A percentile compares a stretch with the other conserved stretches of the same genome.
These are phyloP conservation scores for Andricus grossulariae DNA, from an alignment of 1,140 invertebrate genomes.

Conservation along the genomic window DNA sequence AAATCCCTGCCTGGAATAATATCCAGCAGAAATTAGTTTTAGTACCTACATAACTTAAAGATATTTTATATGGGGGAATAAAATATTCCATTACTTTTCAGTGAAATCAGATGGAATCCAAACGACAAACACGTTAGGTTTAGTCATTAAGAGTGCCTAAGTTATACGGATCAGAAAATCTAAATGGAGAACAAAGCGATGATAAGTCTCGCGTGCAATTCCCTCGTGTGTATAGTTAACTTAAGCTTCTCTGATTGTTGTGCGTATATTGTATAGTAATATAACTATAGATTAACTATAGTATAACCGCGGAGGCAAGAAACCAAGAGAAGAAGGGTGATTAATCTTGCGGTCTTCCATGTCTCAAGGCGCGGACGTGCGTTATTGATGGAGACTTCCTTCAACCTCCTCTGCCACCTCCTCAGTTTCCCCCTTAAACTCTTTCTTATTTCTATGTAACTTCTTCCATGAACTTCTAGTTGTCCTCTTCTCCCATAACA, in stretches of 20 bases:
- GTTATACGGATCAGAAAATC: background rate
- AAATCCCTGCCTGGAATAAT: background rate
- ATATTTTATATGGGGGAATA: too few relatives aligned
- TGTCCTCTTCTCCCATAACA: slow-evolving; percentile 40
- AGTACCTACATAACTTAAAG: background rate
- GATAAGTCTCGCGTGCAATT: slow-evolving; percentile 53
- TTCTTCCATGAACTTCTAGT: slow-evolving; percentile 27
- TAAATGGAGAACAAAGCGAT: slow-evolving; percentile 53
- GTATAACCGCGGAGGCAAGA: slow-evolving; percentile 58
- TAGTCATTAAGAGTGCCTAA: background rate
- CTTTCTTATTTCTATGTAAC: slow-evolving; percentile 36
- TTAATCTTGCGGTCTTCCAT: slow-evolving; percentile 76
- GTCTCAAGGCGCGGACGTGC: slow-evolving; percentile 74
- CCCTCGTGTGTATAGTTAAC: slow-evolving; percentile 40
- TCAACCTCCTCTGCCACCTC: slow-evolving; percentile 60
- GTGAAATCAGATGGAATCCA: too few relatives aligned
- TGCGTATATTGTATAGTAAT: slow-evolving; percentile 36
- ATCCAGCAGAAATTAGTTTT: background rate
- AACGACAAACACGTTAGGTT: background rate
- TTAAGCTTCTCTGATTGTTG: slow-evolving; percentile 58
- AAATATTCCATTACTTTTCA: too few relatives aligned
- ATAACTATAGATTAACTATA: slow-evolving; percentile 49
- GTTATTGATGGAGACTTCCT: slow-evolving; percentile 77
- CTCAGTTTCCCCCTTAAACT: slow-evolving; percentile 52
- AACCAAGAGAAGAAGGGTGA: slow-evolving; percentile 73